Conservation (phyloP, 2,888 invertebrate genomes). For the Hemicrepidius hirtus region DNA sequence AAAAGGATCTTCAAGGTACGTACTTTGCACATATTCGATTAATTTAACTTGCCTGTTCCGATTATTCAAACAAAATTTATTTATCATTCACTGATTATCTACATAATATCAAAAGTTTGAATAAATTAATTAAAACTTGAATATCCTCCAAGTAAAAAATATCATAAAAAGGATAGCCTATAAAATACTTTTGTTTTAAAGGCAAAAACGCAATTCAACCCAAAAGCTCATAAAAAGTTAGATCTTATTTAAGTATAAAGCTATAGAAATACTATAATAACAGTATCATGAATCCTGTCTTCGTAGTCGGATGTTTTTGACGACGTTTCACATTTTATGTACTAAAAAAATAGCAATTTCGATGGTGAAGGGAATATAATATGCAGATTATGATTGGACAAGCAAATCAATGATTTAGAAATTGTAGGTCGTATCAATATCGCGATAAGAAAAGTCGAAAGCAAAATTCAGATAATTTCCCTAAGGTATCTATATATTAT, state of each 20-base stretch:
- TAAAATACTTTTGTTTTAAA: constrained; percentile 14
- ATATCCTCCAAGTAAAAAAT: background rate
- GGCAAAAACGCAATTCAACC: constrained; percentile 4
- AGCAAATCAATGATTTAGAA: no score
- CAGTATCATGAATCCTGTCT: constrained; percentile 1
- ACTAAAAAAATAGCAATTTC: background rate
- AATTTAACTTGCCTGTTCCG: background rate
- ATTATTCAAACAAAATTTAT: background rate
- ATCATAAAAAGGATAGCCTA: background rate
- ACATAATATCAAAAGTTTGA: background rate
- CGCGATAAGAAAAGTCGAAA: no score
- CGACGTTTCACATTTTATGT: background rate
- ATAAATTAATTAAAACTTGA: background rate
- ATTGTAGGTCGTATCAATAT: no score
- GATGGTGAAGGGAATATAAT: background rate
- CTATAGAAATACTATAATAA: background rate
- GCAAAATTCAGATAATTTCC: no score
- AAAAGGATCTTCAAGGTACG: constrained; percentile 47
- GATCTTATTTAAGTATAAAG: constrained; percentile 3
- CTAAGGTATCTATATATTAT: no score
- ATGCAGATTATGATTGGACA: no score
- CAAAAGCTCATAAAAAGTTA: constrained; percentile 7
- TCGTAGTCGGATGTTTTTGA: background rate
- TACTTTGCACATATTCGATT: constrained; percentile 2
- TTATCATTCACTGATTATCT: background rate